Percentiles rank a stretch among this genome's conserved stretches.
phyloP scores from a whole-genome alignment of 2,797 vertebrate genomes.

The Helarctos malayanus region DNA sequence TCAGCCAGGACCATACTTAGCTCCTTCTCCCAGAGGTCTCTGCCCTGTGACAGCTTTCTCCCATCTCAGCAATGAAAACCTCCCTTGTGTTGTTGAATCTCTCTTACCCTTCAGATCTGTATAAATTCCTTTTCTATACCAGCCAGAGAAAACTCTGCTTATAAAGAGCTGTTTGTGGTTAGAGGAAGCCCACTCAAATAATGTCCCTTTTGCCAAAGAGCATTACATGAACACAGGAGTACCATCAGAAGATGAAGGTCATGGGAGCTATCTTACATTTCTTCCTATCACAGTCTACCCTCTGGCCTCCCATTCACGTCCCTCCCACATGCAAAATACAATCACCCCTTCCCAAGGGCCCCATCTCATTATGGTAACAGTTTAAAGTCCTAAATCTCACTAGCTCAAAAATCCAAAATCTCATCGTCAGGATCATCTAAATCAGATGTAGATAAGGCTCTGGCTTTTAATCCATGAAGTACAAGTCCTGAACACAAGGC shows the following conservation, averaged over 20 bases:
- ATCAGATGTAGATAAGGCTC: slow-evolving; percentile 24
- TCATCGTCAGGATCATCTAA: slow-evolving; percentile 39
- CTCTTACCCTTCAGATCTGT: neutral
- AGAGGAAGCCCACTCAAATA: neutral
- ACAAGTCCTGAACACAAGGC: neutral
- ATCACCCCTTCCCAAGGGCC: neutral
- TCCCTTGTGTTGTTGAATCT: neutral
- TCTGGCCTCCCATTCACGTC: neutral
- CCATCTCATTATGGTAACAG: neutral
- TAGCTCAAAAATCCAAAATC: neutral
- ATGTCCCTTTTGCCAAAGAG: neutral
- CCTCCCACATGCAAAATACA: neutral
- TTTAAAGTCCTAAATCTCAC: slow-evolving; percentile 23
- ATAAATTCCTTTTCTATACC: neutral
- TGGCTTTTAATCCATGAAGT: neutral
- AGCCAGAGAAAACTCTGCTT: slow-evolving; percentile 14
- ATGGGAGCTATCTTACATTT: neutral
- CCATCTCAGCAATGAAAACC: neutral
- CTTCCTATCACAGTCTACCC: neutral
- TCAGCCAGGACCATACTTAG: neutral
- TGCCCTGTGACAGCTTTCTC: neutral
- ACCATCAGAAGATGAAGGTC: neutral
- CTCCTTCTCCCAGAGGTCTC: neutral
- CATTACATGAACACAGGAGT: neutral
- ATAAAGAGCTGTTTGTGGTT: neutral